Evolutionary conservation across 2,888 invertebrate species (phyloP).

Genomic region (Drosophila nigritarsus): DNA sequence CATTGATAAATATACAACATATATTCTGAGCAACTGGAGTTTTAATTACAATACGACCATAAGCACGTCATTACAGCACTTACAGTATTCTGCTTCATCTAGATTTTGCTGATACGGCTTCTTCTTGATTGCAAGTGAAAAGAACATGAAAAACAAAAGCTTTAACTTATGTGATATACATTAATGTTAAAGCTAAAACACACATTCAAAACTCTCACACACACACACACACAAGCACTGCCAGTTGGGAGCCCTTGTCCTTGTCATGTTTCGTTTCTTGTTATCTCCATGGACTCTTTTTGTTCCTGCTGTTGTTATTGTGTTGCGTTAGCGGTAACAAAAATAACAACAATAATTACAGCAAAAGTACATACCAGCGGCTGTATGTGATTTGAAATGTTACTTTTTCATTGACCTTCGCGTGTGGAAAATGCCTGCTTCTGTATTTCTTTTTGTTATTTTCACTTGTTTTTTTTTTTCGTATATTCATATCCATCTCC

Average conservation of each 20-base stretch:
- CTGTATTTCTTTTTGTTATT: slow-evolving; percentile 15
- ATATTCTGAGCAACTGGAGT: not conserved
- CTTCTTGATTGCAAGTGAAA: not conserved
- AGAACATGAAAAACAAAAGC: not conserved
- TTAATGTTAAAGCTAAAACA: slow-evolving; percentile 5
- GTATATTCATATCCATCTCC: slow-evolving; percentile 1
- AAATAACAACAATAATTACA: slow-evolving; percentile 36
- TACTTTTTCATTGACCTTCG: slow-evolving; percentile 75
- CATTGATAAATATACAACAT: not conserved
- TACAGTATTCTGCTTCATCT: not conserved
- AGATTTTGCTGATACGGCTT: not conserved
- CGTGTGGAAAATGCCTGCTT: slow-evolving; percentile 57
- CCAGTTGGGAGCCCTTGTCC: slow-evolving; percentile 60
- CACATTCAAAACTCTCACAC: slow-evolving; percentile 21
- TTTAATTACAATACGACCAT: not conserved
- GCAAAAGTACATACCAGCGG: slow-evolving; percentile 40
- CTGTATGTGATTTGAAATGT: slow-evolving; percentile 66
- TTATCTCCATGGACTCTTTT: slow-evolving; percentile 58
- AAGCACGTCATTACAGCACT: not conserved
- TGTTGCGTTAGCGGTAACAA: slow-evolving; percentile 48
- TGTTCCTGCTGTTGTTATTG: slow-evolving; percentile 39
- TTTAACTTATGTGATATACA: not conserved
- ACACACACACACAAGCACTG: slow-evolving; percentile 9
- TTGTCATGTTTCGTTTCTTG: slow-evolving; percentile 66
- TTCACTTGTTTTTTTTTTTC: slow-evolving; percentile 11